Evolutionary conservation across 2,888 invertebrate species (phyloP).

Genomic region (Chloroclystis v-ata): DNA sequence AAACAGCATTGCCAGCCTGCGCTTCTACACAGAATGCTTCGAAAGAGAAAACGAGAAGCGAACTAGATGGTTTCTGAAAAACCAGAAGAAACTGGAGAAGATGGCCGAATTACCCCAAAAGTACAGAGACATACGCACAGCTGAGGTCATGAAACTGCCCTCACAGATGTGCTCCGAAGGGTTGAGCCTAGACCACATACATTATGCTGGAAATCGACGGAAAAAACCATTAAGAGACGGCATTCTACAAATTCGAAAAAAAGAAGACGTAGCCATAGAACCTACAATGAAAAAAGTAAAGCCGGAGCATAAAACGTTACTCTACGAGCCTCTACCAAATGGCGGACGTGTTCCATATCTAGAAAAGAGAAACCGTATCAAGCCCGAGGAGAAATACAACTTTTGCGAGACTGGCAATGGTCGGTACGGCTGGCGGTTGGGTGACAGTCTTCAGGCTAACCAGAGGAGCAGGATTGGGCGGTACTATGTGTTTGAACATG

Average conservation of each 20-base stretch:
- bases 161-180: conserved; percentile 12
- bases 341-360: conserved; percentile 29
- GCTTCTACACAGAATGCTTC: background rate
- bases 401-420: conserved; percentile 32
- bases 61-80: conserved; percentile 29
- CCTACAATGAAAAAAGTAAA: conserved; percentile 22
- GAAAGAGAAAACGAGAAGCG: conserved; percentile 26
- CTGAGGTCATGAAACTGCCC: conserved; percentile 9
- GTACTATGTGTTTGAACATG: conserved; percentile 15
- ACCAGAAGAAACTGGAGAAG: conserved; percentile 16
- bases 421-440: conserved; percentile 32
- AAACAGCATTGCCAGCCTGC: background rate
- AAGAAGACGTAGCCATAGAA: background rate
- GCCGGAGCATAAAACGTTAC: conserved; percentile 11
- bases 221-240: conserved; percentile 14
- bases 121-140: conserved; percentile 8
- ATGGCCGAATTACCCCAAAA: conserved; percentile 9
- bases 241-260: conserved; percentile 2
- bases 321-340: conserved; percentile 13
- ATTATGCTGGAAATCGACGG: conserved; percentile 14
- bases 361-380: conserved; percentile 25
- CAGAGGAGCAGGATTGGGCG: conserved; percentile 16
- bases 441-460: conserved; percentile 18
- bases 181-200: conserved; percentile 11
- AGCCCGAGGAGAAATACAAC: conserved; percentile 33